These are phyloP conservation scores for Sycophila sp. DNA, from an alignment of 1,140 invertebrate genomes.

Conservation along the genomic window DNA sequence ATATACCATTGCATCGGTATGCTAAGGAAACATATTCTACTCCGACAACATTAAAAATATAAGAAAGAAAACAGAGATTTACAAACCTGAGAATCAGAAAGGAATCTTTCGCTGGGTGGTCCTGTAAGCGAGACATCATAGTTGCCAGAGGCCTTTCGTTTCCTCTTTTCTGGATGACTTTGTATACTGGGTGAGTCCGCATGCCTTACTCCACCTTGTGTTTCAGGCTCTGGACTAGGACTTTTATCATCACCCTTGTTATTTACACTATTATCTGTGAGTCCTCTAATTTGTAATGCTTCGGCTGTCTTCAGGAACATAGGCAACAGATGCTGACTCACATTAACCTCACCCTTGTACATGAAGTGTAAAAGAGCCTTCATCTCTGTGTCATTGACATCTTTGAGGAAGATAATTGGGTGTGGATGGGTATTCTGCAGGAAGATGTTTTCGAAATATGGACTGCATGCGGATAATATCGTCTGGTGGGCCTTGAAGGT, in stretches of 20 bases:
- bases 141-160: constrained; percentile 76
- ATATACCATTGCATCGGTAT: not conserved
- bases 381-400: constrained; percentile 88
- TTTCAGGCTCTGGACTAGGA: constrained; percentile 59
- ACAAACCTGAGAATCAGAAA: constrained; percentile 73
- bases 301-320: constrained; percentile 92
- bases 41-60: not conserved
- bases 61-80: constrained; percentile 16
- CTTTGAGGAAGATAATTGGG: constrained; percentile 91
- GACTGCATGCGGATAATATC: constrained; percentile 92
- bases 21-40: no score
- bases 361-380: constrained; percentile 89
- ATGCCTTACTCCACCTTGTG: constrained; percentile 53
- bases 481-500: constrained; percentile 94
- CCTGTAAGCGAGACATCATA: constrained; percentile 75
- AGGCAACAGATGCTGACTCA: constrained; percentile 85
- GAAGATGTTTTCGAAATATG: constrained; percentile 94
- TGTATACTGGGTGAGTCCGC: constrained; percentile 58
- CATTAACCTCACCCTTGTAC: constrained; percentile 92
- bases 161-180: constrained; percentile 71
- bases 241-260: constrained; percentile 58
- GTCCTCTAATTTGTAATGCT: constrained; percentile 88
- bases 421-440: constrained; percentile 90
- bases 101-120: constrained; percentile 72
- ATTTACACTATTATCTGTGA: constrained; percentile 83